These are phyloP conservation scores for Muscicapa striata DNA, from an alignment of 2,797 vertebrate genomes.

Conservation along the genomic window DNA sequence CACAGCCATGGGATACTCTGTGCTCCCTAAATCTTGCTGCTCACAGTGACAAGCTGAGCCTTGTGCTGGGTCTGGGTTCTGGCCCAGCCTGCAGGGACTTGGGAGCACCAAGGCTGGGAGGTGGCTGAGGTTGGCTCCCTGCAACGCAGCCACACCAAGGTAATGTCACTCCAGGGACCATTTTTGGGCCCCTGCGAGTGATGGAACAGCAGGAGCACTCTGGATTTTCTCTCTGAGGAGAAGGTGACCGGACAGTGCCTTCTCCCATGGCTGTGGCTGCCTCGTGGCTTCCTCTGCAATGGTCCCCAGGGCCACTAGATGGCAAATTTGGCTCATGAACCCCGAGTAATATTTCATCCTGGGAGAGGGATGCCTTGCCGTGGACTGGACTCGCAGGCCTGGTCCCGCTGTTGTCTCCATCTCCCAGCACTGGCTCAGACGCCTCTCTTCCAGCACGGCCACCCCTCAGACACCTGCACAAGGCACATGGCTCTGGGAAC, in stretches of 20 bases:
- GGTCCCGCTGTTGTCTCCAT: not conserved
- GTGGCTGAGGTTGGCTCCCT: not conserved
- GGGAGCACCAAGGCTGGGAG: not conserved
- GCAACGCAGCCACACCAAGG: not conserved
- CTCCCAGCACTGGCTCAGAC: fast-evolving
- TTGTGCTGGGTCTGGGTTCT: not conserved
- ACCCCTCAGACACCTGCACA: not conserved
- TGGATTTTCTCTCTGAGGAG: not conserved
- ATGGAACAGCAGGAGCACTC: not conserved
- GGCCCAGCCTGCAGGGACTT: not conserved
- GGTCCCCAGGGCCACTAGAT: slow-evolving; percentile 58
- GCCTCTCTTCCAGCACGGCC: fast-evolving
- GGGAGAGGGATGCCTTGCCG: not conserved
- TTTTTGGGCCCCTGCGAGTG: not conserved
- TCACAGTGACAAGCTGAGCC: not conserved
- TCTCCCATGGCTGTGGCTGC: not conserved
- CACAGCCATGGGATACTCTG: fast-evolving
- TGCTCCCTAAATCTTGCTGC: not conserved
- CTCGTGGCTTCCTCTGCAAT: slow-evolving; percentile 22
- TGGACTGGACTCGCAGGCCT: not conserved
- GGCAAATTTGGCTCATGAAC: slow-evolving; percentile 55
- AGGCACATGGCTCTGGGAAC: not conserved
- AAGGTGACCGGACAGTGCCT: fast-evolving
- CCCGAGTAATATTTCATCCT: not conserved
- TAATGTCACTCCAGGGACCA: not conserved